Conservation (phyloP, 2,888 invertebrate genomes). For the Drosophila koepferae region DNA sequence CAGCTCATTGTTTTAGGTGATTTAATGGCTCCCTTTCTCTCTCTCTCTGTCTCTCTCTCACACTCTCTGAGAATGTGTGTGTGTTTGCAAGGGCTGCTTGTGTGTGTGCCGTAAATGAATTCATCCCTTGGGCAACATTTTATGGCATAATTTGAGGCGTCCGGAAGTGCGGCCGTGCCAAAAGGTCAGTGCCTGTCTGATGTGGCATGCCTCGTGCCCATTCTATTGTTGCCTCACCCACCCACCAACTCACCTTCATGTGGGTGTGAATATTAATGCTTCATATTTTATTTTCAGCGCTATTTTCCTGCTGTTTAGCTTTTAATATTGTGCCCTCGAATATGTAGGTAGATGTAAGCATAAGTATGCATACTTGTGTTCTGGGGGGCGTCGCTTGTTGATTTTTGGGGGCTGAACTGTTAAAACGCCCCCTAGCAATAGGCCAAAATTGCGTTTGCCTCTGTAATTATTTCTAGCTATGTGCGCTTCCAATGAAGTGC, state of each 20-base stretch:
- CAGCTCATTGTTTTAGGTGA: constrained; percentile 79
- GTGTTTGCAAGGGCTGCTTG: constrained; percentile 39
- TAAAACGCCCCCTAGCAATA: constrained; percentile 24
- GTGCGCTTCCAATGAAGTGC: constrained; percentile 59
- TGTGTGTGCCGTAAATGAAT: constrained; percentile 72
- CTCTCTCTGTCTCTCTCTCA: too few relatives aligned
- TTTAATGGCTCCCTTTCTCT: constrained; percentile 61
- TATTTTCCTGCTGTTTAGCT: constrained; percentile 70
- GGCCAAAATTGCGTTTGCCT: constrained; percentile 30
- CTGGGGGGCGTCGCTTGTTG: constrained; percentile 52
- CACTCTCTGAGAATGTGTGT: constrained; percentile 9
- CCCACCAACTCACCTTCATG: constrained; percentile 31
- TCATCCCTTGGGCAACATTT: constrained; percentile 79
- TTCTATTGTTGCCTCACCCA: constrained; percentile 8
- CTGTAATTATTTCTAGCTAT: constrained; percentile 56
- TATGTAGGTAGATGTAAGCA: constrained; percentile 13
- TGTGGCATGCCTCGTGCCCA: constrained; percentile 65
- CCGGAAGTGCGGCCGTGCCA: constrained; percentile 72
- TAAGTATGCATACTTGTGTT: constrained; percentile 7
- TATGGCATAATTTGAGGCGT: constrained; percentile 80
- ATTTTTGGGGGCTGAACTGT: constrained; percentile 48
- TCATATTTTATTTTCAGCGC: constrained; percentile 78
- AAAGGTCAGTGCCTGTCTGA: constrained; percentile 68
- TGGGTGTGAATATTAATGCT: constrained; percentile 79
- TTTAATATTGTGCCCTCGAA: constrained; percentile 58